Evolutionary conservation across 2,113 vertebrate species (phyloP).

Genomic region (Cyanoramphus novaezelandiae): DNA sequence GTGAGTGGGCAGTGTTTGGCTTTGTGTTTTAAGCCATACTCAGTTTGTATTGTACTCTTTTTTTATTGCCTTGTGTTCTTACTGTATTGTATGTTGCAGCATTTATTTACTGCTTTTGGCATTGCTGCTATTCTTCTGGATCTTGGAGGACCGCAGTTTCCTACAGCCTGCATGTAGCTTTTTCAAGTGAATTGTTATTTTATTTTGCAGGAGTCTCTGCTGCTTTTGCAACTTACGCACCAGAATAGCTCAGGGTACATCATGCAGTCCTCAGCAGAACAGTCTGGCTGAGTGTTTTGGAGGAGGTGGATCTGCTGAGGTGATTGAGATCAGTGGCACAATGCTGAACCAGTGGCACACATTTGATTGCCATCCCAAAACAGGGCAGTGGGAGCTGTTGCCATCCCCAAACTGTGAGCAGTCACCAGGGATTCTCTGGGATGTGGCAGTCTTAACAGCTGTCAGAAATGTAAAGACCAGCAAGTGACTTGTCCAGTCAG

Average conservation of each 20-base stretch:
- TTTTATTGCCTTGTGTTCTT: neutral
- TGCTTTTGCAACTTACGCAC: neutral
- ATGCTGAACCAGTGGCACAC: accelerated
- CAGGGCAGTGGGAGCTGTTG: neutral
- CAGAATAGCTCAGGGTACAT: neutral
- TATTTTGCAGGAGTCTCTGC: neutral
- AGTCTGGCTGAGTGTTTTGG: neutral
- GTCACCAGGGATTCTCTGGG: neutral
- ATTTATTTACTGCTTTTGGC: neutral
- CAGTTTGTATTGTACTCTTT: neutral
- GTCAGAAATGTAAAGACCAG: neutral
- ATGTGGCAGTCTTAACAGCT: neutral
- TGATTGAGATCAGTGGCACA: neutral
- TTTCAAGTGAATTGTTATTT: neutral
- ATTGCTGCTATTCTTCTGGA: neutral
- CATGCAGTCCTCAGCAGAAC: neutral
- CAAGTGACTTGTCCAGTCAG: accelerated
- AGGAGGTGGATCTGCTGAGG: neutral
- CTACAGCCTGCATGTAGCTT: neutral
- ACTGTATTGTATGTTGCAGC: neutral
- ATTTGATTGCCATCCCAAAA: neutral
- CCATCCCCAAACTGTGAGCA: neutral
- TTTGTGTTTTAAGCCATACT: neutral
- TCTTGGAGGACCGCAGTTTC: neutral
- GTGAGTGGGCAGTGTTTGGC: neutral